These are phyloP conservation scores for Scrobipalpa atriplicella DNA, from an alignment of 2,888 invertebrate genomes.

Conservation along the genomic window DNA sequence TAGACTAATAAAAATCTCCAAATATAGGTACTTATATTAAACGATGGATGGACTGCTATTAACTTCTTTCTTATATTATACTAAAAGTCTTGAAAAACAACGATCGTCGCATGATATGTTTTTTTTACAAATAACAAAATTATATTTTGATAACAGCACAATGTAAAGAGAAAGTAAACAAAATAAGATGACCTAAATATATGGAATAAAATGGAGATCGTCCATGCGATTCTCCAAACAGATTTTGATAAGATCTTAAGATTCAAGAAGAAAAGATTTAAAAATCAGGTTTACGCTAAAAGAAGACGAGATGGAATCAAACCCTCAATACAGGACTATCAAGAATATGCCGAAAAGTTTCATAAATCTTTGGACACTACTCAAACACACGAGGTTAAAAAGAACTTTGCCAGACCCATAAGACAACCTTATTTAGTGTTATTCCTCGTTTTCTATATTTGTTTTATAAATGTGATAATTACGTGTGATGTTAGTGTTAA, in stretches of 20 bases:
- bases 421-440: constrained; percentile 55
- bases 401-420: constrained; percentile 36
- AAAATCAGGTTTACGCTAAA: constrained; percentile 53
- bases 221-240: constrained; percentile 68
- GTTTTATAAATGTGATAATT: constrained; percentile 77
- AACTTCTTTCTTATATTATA: too few species aligned
- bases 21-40: too few species aligned
- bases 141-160: constrained; percentile 5
- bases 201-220: constrained; percentile 73
- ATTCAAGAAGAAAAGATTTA: constrained; percentile 52
- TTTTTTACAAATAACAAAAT: constrained; percentile 5
- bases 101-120: constrained; percentile 28
- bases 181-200: constrained; percentile 68
- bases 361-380: constrained; percentile 67
- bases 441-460: constrained; percentile 69
- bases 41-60: too few species aligned
- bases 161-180: constrained; percentile 41
- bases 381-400: constrained; percentile 75
- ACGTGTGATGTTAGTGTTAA: constrained; percentile 77
- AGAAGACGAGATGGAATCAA: constrained; percentile 50
- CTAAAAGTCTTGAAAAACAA: not conserved
- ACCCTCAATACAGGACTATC: constrained; percentile 32
- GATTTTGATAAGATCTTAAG: constrained; percentile 49
- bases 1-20: too few species aligned
- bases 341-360: constrained; percentile 45